Percentiles rank a stretch among this genome's conserved stretches.
phyloP scores from a whole-genome alignment of 2,888 invertebrate species.

The Calameuta idolon region DNA sequence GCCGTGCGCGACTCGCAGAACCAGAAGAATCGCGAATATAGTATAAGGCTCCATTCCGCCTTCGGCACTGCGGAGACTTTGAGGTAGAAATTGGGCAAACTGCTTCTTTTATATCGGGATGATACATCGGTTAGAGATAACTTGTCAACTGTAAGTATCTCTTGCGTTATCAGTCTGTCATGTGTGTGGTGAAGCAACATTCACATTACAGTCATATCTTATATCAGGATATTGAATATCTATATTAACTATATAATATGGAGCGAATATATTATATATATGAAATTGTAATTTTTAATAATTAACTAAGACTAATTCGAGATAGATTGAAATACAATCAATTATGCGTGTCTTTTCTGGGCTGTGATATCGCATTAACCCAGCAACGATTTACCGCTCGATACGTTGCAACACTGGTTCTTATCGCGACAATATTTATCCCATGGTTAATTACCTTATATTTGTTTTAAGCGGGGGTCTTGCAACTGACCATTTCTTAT shows the following conservation, averaged over 20 bases:
- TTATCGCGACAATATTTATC: not conserved
- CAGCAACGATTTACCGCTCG: not conserved
- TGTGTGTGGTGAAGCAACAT: not conserved
- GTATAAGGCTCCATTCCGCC: conserved; percentile 43
- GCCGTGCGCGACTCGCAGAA: conserved; percentile 34
- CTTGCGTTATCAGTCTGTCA: not conserved
- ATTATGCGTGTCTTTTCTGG: not conserved
- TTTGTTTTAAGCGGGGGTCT: not conserved
- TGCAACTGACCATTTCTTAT: not conserved
- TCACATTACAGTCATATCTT: not conserved
- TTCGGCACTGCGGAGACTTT: conserved; percentile 31
- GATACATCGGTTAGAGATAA: not conserved
- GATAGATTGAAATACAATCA: not conserved
- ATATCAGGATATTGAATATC: too few relatives aligned
- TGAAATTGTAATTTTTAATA: not conserved
- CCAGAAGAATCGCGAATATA: conserved; percentile 42
- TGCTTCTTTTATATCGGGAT: conserved; percentile 33
- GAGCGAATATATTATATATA: not conserved
- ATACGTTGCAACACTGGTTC: not conserved
- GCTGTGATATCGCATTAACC: not conserved
- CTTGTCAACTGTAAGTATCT: not conserved
- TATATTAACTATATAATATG: not conserved
- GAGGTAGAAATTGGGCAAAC: conserved; percentile 24
- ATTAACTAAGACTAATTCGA: not conserved
- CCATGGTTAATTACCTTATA: not conserved